phyloP scores from a whole-genome alignment of 2,113 vertebrate genomes.

The Hippoglossus stenolepis region DNA sequence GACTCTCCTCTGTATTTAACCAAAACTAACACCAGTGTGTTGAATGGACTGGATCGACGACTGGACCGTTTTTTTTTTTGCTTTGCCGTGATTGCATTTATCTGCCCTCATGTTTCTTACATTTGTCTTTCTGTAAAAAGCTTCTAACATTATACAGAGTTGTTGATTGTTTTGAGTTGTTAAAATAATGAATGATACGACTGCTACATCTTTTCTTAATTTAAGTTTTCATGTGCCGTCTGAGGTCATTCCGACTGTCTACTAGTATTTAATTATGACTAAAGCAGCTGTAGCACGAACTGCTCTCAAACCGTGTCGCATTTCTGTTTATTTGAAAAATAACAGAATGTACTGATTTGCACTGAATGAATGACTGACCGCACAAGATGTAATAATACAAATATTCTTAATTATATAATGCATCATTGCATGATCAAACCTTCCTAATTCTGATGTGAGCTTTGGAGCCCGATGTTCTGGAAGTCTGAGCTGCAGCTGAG shows the following conservation, averaged over 20 bases:
- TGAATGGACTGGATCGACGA: slow-evolving; percentile 12
- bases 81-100: slow-evolving; percentile 42
- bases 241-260: slow-evolving; percentile 16
- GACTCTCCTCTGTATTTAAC: slow-evolving; percentile 34
- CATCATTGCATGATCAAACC: slow-evolving; percentile 45
- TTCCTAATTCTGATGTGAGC: slow-evolving; percentile 36
- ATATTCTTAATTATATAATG: slow-evolving; percentile 13
- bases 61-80: slow-evolving; percentile 17
- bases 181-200: slow-evolving; percentile 6
- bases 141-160: slow-evolving; percentile 36
- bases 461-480: slow-evolving; percentile 8
- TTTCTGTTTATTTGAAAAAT: slow-evolving; percentile 35
- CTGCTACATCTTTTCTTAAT: slow-evolving; percentile 5
- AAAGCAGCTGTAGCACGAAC: slow-evolving; percentile 27
- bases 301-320: not conserved
- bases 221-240: slow-evolving; percentile 8
- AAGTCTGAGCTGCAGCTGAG: not conserved
- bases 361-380: slow-evolving; percentile 37
- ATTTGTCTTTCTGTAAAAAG: not conserved
- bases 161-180: not conserved
- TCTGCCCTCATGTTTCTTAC: slow-evolving; percentile 18
- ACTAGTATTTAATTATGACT: slow-evolving; percentile 5
- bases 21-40: slow-evolving; percentile 47
- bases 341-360: slow-evolving; percentile 45
- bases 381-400: slow-evolving; percentile 19